These are phyloP conservation scores for Chromis chromis DNA, from an alignment of 2,797 vertebrate species.

Conservation along the genomic window DNA sequence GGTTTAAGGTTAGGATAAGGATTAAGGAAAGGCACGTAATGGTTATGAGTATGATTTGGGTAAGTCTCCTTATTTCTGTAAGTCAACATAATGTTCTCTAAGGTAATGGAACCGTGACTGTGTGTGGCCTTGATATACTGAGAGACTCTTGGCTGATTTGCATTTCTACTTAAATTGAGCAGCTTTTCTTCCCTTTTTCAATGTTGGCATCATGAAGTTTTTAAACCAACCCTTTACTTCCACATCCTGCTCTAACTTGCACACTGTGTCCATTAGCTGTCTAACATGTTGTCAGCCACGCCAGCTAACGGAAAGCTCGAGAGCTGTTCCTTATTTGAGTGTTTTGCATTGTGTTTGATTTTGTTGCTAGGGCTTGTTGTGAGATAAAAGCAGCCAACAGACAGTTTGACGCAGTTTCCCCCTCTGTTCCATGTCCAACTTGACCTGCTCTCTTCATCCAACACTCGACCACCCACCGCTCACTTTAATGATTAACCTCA, in stretches of 20 bases:
- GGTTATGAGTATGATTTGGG: too few relatives aligned
- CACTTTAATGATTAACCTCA: slow-evolving; percentile 70
- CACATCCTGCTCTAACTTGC: slow-evolving; percentile 7
- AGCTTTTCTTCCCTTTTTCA: background rate
- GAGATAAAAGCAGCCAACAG: slow-evolving; percentile 59
- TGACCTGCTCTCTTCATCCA: slow-evolving; percentile 46
- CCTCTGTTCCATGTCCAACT: slow-evolving; percentile 61
- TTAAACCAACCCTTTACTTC: background rate
- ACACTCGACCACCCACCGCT: slow-evolving; percentile 62
- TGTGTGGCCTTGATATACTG: too few relatives aligned
- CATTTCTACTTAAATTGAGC: too few relatives aligned
- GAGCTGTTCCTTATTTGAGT: slow-evolving; percentile 12
- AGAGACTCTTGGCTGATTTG: too few relatives aligned
- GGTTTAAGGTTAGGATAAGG: too few relatives aligned
- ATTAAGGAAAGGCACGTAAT: too few relatives aligned
- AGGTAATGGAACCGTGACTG: too few relatives aligned
- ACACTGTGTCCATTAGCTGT: background rate
- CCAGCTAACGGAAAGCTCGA: slow-evolving; percentile 6
- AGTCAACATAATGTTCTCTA: too few relatives aligned
- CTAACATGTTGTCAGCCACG: slow-evolving; percentile 3
- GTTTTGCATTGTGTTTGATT: slow-evolving; percentile 63
- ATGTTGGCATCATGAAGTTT: background rate
- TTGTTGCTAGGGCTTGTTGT: slow-evolving; percentile 61
- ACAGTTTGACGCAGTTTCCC: slow-evolving; percentile 52
- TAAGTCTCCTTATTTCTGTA: too few relatives aligned